phyloP scores from a whole-genome alignment of 2,888 invertebrate genomes.

The Lasioglossum leucozonium region DNA sequence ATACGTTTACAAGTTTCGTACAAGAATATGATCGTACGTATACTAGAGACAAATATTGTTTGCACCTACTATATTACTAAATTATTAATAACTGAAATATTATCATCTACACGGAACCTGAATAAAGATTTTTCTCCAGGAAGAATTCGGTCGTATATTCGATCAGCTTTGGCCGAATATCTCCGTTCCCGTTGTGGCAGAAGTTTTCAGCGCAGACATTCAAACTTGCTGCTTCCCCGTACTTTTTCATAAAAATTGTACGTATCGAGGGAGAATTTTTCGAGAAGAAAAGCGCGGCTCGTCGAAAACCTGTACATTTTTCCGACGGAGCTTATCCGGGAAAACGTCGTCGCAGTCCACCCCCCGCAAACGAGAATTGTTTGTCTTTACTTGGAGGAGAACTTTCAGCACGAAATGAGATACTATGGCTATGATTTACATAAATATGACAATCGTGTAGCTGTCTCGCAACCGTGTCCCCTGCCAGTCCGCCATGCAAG shows the following conservation, averaged over 20 bases:
- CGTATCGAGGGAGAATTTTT: constrained; percentile 17
- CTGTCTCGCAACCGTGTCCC: neutral
- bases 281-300: constrained; percentile 14
- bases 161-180: constrained; percentile 19
- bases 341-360: constrained; percentile 26
- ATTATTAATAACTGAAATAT: neutral
- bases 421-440: constrained; percentile 7
- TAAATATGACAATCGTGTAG: constrained; percentile 9
- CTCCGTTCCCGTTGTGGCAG: constrained; percentile 9
- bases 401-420: constrained; percentile 3
- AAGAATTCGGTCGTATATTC: constrained; percentile 24
- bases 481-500: neutral
- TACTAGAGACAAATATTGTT: neutral
- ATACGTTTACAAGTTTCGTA: neutral
- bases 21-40: neutral
- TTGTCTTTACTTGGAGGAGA: constrained; percentile 16
- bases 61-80: neutral
- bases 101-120: neutral
- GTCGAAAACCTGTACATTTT: constrained; percentile 27
- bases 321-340: constrained; percentile 4
- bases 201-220: constrained; percentile 47
- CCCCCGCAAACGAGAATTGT: constrained; percentile 49
- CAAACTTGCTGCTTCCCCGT: constrained; percentile 8
- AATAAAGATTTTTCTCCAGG: neutral
- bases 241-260: neutral